These are phyloP conservation scores for Heteronetta atricapilla DNA, from an alignment of 2,113 vertebrate species.

Conservation along the genomic window DNA sequence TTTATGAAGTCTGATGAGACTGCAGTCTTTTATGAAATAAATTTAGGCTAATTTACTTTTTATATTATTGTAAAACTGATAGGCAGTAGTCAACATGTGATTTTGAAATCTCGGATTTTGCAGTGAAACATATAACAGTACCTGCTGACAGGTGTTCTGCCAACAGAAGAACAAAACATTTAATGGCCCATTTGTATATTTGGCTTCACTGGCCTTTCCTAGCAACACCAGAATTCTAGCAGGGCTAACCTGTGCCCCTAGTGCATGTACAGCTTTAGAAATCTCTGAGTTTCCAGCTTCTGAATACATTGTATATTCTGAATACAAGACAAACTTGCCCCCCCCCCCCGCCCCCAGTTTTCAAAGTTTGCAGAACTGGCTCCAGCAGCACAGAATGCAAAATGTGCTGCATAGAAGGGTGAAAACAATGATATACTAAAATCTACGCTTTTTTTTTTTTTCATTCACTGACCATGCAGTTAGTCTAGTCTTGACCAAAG, in stretches of 20 bases:
- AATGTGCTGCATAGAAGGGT: slow-evolving; percentile 25
- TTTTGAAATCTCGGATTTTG: neutral
- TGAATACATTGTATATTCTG: neutral
- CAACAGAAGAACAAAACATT: neutral
- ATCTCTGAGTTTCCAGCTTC: neutral
- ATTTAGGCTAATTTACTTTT: neutral
- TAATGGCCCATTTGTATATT: neutral
- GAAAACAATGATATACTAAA: slow-evolving; percentile 42
- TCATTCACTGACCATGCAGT: slow-evolving; percentile 42
- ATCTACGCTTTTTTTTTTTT: slow-evolving; percentile 30
- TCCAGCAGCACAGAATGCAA: slow-evolving; percentile 39
- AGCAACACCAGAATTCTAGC: neutral
- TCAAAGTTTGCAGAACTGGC: slow-evolving; percentile 49
- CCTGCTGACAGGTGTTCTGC: neutral
- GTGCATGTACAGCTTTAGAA: neutral
- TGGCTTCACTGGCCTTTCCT: neutral
- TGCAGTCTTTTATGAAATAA: neutral
- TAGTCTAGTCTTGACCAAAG: slow-evolving; percentile 5
- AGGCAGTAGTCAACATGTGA: neutral
- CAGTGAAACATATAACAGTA: neutral
- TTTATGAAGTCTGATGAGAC: neutral
- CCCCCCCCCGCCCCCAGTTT: too few species aligned
- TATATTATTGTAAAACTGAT: neutral
- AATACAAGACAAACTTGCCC: neutral
- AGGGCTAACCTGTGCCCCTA: neutral